Conservation (phyloP, 1,140 invertebrate genomes). For the Eriocheir sinensis region DNA sequence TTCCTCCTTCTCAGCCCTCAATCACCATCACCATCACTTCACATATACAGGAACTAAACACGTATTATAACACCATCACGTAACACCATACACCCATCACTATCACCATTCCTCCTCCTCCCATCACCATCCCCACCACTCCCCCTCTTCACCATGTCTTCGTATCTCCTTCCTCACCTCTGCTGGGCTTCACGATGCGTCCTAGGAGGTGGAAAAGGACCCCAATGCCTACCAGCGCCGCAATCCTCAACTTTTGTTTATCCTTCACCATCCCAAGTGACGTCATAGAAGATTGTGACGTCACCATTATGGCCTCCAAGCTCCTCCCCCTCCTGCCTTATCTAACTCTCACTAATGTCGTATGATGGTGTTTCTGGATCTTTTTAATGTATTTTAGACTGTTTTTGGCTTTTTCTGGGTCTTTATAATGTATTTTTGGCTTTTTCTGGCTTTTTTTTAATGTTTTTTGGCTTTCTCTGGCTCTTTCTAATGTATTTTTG, state of each 20-base stretch:
- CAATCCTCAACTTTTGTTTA: constrained; percentile 64
- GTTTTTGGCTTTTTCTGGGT: too few species aligned
- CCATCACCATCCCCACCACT: not conserved
- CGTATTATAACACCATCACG: too few species aligned
- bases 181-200: not conserved
- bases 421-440: too few species aligned
- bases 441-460: too few species aligned
- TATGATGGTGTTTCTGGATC: too few species aligned
- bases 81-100: not conserved
- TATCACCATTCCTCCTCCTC: not conserved
- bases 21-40: too few species aligned
- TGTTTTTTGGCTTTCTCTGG: too few species aligned
- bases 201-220: constrained; percentile 35
- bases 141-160: not conserved
- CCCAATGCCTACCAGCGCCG: constrained; percentile 27
- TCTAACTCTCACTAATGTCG: too few species aligned
- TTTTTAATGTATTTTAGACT: too few species aligned
- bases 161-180: not conserved
- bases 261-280: constrained; percentile 56
- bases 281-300: constrained; percentile 18
- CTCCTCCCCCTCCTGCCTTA: not conserved
- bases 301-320: constrained; percentile 43
- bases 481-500: too few species aligned
- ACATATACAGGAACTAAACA: not conserved
- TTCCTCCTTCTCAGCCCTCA: too few species aligned